These are phyloP conservation scores for Anableps anableps DNA, from an alignment of 2,797 vertebrate genomes.

Conservation along the genomic window DNA sequence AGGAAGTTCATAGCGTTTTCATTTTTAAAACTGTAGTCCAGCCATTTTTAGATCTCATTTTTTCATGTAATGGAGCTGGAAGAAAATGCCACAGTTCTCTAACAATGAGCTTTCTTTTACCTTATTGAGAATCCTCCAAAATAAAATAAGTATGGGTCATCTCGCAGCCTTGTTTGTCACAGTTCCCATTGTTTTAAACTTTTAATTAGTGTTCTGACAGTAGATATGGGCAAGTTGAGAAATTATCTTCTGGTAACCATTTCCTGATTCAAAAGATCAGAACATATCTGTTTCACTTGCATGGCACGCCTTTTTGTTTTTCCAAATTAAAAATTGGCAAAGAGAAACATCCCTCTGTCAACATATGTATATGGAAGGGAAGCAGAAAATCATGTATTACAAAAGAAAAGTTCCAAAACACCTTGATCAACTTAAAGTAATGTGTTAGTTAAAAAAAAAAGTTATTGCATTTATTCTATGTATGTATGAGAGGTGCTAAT, in stretches of 20 bases:
- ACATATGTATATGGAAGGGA: background rate
- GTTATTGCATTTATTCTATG: no score
- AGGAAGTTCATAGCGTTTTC: background rate
- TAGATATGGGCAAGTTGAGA: background rate
- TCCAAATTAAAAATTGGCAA: background rate
- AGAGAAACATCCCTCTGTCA: background rate
- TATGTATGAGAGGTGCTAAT: no score
- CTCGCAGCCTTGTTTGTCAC: background rate
- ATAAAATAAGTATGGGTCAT: background rate
- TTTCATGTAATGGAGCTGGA: background rate
- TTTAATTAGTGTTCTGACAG: background rate
- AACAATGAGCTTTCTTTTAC: background rate
- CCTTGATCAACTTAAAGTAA: background rate
- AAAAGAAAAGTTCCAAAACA: background rate
- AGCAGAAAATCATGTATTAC: background rate
- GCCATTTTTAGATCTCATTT: background rate
- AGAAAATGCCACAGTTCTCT: background rate
- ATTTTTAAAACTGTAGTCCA: background rate
- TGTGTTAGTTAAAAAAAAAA: no score
- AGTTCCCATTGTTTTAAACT: background rate
- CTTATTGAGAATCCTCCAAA: background rate
- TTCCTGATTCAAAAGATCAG: background rate
- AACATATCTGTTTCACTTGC: background rate
- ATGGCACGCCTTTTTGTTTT: background rate
- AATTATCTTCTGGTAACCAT: background rate